Evolutionary conservation across 2,797 vertebrate genomes (phyloP).

Genomic region (Darevskia nairensis): DNA sequence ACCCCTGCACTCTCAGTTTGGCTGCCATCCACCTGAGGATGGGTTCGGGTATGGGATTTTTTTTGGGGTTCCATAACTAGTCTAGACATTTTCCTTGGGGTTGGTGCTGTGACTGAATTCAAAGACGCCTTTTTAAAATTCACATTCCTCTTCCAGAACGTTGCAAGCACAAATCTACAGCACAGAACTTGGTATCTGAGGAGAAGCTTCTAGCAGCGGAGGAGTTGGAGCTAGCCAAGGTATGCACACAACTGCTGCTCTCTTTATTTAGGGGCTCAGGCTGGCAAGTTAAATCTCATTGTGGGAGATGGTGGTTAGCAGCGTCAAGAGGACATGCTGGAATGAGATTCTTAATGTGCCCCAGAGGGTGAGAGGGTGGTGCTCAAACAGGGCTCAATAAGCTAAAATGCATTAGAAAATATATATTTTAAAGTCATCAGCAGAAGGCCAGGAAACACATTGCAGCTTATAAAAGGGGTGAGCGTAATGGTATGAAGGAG

Average conservation of each 20-base stretch:
- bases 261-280: not conserved
- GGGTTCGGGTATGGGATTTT: not conserved
- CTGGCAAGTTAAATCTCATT: not conserved
- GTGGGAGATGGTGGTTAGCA: not conserved
- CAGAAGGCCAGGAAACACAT: too few species aligned
- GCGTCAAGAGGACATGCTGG: not conserved
- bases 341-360: too few species aligned
- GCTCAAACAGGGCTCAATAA: too few species aligned
- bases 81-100: not conserved
- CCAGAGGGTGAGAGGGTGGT: too few species aligned
- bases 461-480: too few species aligned
- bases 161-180: constrained; percentile 77
- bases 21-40: too few species aligned
- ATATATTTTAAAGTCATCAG: too few species aligned
- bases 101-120: too few species aligned
- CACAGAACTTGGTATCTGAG: constrained; percentile 78
- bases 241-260: constrained; percentile 48
- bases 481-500: too few species aligned
- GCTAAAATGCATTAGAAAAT: too few species aligned
- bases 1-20: not conserved
- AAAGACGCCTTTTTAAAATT: too few species aligned
- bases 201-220: constrained; percentile 80
- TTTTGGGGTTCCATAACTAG: not conserved
- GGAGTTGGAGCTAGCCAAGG: constrained; percentile 91
- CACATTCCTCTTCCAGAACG: constrained; percentile 70